Base-by-base conservation (phyloP, 2,888 invertebrate genomes). In the Eucriotettix oculatus region DNA sequence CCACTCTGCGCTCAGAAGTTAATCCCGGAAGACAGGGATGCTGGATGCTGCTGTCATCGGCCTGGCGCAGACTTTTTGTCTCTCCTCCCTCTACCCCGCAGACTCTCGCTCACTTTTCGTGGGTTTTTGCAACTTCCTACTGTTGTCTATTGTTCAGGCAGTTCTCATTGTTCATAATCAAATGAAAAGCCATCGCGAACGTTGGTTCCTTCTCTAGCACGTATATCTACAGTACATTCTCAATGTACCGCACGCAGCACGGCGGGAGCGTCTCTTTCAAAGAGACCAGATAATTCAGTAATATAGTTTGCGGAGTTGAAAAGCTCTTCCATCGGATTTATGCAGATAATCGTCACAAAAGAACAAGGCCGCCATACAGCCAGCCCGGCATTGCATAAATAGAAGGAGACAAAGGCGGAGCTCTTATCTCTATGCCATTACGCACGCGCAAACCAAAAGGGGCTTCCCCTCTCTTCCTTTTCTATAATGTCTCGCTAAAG, bases 281-380 rank as follows among this genome's bases (percentile, higher is more conserved):
- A 62, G 62, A 62, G 62, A 59, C 40, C 65, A 63, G 65, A 65
- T 65, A 65, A 65, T 65, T 64, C 65, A 64, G 65, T 65, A 65
- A 65, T 65, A 65, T 63, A 65, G 65, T 65, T 64, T 62, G 63
- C 63, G 60, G 63, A 65, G 65, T 65, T 65, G 65, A 64, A 65
- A 65, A 65, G 65, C 64, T 62, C 61, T 62, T 64, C 65, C 63
- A 65, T 64, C 63, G 65, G 65, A 65, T 65, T 64, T 65, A 65
- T 65, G 64, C 63, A 61, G 65, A 65, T 65, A 65, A 65, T 65
- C 65, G 62, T 62, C 61, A 65, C 63, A 65, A 63, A 62, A 63
- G 63, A 63, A 65, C 63, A 62, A 63, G 64, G 58, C 58, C 61
- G 58, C 59, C 58, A 58, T 54, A 59, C 55, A 62, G 60, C 53